Evolutionary conservation across 2,797 vertebrate species (phyloP).

Genomic region (Luscinia luscinia): DNA sequence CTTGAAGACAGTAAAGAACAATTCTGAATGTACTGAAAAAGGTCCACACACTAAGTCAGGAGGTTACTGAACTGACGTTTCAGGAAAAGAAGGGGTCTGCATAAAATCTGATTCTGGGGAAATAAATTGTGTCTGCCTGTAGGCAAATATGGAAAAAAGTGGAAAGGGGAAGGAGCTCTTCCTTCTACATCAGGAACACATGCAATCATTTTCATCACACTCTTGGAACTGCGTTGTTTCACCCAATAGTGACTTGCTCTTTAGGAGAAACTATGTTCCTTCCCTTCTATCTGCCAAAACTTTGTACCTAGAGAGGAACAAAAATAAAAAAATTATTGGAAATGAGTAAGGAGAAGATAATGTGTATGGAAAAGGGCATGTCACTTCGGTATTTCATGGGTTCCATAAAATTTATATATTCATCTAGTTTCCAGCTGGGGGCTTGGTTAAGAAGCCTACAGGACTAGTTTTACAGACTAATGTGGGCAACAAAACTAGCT

Average conservation of each 20-base stretch:
- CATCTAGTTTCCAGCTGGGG: accelerated
- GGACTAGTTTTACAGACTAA: background rate
- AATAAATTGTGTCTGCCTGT: background rate
- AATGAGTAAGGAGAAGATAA: background rate
- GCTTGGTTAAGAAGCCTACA: background rate
- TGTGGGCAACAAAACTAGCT: background rate
- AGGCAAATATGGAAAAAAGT: background rate
- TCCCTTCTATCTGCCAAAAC: background rate
- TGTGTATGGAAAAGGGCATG: background rate
- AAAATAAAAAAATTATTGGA: background rate
- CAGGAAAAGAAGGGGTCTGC: background rate
- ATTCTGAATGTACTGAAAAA: background rate
- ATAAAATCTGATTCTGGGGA: background rate
- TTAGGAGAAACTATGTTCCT: background rate
- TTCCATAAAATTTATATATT: background rate
- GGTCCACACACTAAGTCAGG: background rate
- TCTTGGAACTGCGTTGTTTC: background rate
- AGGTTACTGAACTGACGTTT: background rate
- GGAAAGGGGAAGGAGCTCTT: background rate
- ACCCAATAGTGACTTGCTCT: accelerated
- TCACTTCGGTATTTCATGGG: background rate
- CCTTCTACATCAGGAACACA: background rate
- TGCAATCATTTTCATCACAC: accelerated
- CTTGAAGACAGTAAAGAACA: background rate
- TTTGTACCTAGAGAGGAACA: background rate